Percentiles rank a stretch among this genome's conserved stretches.
These are phyloP conservation scores for Stictonetta naevosa DNA, from an alignment of 2,113 vertebrate species.

Conservation along the genomic window DNA sequence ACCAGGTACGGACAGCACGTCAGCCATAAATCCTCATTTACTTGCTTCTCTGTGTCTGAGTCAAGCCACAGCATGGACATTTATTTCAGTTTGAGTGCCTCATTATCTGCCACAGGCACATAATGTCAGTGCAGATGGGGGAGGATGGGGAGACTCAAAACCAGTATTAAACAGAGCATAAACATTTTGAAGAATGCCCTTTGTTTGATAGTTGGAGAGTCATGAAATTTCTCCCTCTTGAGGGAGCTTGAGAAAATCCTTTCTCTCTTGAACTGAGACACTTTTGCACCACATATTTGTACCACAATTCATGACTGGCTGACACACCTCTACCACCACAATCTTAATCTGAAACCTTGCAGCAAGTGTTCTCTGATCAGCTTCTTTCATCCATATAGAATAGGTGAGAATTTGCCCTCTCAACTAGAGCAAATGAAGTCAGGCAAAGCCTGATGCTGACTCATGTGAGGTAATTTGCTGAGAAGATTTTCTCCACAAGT, in stretches of 20 bases:
- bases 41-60: neutral
- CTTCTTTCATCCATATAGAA: neutral
- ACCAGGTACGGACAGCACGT: neutral
- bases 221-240: neutral
- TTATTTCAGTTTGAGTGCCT: slow-evolving; percentile 7
- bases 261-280: neutral
- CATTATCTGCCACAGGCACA: neutral
- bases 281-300: neutral
- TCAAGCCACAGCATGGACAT: neutral
- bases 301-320: neutral
- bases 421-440: neutral
- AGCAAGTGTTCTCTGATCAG: neutral
- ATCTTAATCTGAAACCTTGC: neutral
- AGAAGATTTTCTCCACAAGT: neutral
- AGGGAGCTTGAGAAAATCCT: neutral
- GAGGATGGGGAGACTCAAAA: neutral
- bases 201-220: neutral
- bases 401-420: neutral
- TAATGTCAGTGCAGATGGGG: neutral
- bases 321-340: neutral
- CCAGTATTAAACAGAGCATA: neutral
- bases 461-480: neutral
- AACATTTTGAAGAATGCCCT: neutral
- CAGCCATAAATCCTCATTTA: slow-evolving; percentile 27
- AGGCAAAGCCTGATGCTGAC: neutral